Evolutionary conservation across 2,113 vertebrate species (phyloP).

Genomic region (Phaetusa simplex): DNA sequence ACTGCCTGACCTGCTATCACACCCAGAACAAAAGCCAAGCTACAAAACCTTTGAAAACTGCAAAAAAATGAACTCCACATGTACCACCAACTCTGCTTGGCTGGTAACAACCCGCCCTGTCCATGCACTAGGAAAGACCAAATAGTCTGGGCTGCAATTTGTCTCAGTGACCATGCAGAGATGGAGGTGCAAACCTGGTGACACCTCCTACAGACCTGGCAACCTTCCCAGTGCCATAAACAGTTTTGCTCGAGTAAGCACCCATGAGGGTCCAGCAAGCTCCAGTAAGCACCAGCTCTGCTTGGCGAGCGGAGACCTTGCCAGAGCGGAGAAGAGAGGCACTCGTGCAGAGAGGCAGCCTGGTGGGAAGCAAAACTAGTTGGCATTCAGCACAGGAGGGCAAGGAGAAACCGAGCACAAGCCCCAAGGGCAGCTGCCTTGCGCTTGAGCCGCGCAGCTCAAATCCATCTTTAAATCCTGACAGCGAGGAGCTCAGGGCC

Average conservation of each 20-base stretch:
- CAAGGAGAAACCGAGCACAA: not conserved
- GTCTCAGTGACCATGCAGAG: rapidly evolving
- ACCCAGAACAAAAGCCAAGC: not conserved
- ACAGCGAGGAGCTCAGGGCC: not conserved
- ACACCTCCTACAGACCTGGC: not conserved
- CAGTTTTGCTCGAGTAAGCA: not conserved
- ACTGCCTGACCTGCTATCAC: not conserved
- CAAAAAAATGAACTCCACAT: not conserved
- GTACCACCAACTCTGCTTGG: not conserved
- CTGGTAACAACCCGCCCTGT: not conserved
- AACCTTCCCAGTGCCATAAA: not conserved
- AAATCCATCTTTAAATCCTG: conserved; percentile 19
- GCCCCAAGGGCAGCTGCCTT: not conserved
- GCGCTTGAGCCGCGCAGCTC: not conserved
- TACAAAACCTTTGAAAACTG: not conserved
- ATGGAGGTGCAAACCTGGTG: not conserved
- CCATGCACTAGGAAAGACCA: not conserved
- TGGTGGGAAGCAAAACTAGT: not conserved
- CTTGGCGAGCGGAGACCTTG: not conserved
- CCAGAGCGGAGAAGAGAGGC: not conserved
- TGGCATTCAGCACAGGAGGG: not conserved
- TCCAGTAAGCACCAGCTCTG: not conserved
- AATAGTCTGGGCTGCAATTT: not conserved
- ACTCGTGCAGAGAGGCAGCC: not conserved
- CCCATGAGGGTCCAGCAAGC: not conserved